Evolutionary conservation across 1,140 invertebrate species (phyloP).

Genomic region (Neodiprion lecontei): DNA sequence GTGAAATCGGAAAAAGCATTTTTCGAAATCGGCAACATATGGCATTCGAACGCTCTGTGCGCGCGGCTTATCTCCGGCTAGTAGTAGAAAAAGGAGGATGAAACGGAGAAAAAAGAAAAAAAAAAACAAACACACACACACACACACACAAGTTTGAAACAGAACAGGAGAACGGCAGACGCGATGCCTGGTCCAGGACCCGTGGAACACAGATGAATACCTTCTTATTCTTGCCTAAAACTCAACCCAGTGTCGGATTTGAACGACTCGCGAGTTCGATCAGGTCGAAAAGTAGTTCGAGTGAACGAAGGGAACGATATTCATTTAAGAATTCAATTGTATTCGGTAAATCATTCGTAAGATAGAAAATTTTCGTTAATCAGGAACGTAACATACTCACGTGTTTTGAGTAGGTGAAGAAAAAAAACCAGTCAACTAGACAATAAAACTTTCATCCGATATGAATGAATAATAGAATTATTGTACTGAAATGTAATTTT

Average conservation of each 20-base stretch:
- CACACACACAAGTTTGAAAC: background rate
- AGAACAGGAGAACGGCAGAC: background rate
- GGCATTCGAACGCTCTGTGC: background rate
- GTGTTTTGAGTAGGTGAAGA: too few species aligned
- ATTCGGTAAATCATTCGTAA: too few species aligned
- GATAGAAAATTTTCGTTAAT: too few species aligned
- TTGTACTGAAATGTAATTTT: too few species aligned
- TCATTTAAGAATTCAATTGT: too few species aligned
- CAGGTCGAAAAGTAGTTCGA: too few species aligned
- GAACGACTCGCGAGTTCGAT: background rate
- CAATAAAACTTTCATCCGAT: too few species aligned
- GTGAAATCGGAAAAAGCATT: constrained; percentile 2
- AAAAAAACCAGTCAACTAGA: too few species aligned
- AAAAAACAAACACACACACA: background rate
- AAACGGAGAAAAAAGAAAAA: background rate
- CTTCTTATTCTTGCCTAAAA: background rate
- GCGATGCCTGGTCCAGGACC: constrained; percentile 1
- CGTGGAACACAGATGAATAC: background rate
- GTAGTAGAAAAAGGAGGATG: background rate
- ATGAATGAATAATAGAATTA: too few species aligned
- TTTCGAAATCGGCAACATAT: constrained; percentile 3
- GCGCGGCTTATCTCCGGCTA: background rate
- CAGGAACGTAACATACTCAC: too few species aligned
- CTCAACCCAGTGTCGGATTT: background rate
- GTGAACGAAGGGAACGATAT: too few species aligned